phyloP scores from a whole-genome alignment of 2,113 vertebrate genomes.

The Melanotaenia duboulayi region DNA sequence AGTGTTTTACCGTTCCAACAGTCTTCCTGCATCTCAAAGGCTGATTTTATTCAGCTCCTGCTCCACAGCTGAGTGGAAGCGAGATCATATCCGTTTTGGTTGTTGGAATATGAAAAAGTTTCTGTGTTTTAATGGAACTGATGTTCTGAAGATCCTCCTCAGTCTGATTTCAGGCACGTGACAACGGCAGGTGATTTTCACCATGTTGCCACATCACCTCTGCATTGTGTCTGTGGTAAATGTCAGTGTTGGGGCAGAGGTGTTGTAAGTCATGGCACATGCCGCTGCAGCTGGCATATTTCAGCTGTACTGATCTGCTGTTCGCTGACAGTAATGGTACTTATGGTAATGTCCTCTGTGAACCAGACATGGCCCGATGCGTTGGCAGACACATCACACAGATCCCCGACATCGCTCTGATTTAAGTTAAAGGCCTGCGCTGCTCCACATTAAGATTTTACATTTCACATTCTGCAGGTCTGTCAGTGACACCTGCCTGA shows the following conservation, averaged over 20 bases:
- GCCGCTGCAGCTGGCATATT: constrained; percentile 58
- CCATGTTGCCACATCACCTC: constrained; percentile 57
- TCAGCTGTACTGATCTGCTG: constrained; percentile 71
- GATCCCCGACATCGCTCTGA: constrained; percentile 56
- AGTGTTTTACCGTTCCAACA: too few species aligned
- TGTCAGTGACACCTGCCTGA: constrained; percentile 23
- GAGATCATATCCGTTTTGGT: too few species aligned
- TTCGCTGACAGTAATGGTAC: constrained; percentile 76
- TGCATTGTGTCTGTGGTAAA: constrained; percentile 46
- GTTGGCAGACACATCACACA: constrained; percentile 50
- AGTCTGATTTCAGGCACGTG: constrained; percentile 12
- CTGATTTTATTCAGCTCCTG: too few species aligned
- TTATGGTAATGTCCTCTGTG: constrained; percentile 75
- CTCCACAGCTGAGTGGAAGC: too few species aligned
- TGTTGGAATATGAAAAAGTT: too few species aligned
- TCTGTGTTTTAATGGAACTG: too few species aligned
- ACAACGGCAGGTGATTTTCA: constrained; percentile 25
- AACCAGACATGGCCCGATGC: constrained; percentile 66
- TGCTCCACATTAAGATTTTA: constrained; percentile 55
- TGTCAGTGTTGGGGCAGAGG: constrained; percentile 61
- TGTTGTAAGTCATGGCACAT: constrained; percentile 69
- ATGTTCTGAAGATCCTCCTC: not conserved
- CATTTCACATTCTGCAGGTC: constrained; percentile 39
- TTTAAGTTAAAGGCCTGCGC: constrained; percentile 55
- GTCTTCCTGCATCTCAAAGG: too few species aligned